These are phyloP conservation scores for Lamproptera curius DNA, from an alignment of 2,888 invertebrate genomes.

Conservation along the genomic window DNA sequence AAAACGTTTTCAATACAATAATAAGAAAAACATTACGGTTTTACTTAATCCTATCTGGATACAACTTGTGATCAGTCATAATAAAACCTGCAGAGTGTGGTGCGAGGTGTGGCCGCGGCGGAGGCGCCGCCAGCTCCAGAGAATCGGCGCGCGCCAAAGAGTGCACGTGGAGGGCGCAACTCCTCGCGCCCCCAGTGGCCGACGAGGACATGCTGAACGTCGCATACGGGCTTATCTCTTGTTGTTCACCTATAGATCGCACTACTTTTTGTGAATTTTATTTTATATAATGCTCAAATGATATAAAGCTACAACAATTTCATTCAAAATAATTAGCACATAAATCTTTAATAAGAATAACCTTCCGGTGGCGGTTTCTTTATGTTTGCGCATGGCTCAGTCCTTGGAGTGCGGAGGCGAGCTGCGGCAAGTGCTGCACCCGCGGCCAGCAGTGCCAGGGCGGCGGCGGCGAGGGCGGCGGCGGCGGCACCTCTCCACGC, in stretches of 20 bases:
- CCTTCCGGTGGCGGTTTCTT: slow-evolving; percentile 45
- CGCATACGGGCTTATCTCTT: slow-evolving; percentile 87
- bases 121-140: slow-evolving; percentile 46
- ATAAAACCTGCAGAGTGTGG: slow-evolving; percentile 33
- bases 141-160: slow-evolving; percentile 47
- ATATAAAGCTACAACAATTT: too few relatives aligned
- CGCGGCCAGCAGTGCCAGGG: slow-evolving; percentile 39
- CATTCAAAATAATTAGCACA: background rate
- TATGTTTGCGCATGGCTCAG: slow-evolving; percentile 40
- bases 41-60: too few relatives aligned
- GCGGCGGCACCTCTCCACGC: slow-evolving; percentile 33
- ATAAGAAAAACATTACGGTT: too few relatives aligned
- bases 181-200: slow-evolving; percentile 61
- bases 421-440: slow-evolving; percentile 36
- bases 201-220: slow-evolving; percentile 85
- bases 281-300: too few relatives aligned
- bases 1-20: too few relatives aligned
- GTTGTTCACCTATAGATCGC: slow-evolving; percentile 66
- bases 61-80: too few relatives aligned
- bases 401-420: slow-evolving; percentile 22
- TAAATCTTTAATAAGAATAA: slow-evolving; percentile 21
- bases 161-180: slow-evolving; percentile 51
- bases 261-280: too few relatives aligned
- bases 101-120: slow-evolving; percentile 49
- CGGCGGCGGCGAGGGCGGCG: slow-evolving; percentile 30